Evolutionary conservation across 2,888 invertebrate genomes (phyloP), one percentile per base, ranked within the genome.

Genomic region (Tenthredo livida): DNA sequence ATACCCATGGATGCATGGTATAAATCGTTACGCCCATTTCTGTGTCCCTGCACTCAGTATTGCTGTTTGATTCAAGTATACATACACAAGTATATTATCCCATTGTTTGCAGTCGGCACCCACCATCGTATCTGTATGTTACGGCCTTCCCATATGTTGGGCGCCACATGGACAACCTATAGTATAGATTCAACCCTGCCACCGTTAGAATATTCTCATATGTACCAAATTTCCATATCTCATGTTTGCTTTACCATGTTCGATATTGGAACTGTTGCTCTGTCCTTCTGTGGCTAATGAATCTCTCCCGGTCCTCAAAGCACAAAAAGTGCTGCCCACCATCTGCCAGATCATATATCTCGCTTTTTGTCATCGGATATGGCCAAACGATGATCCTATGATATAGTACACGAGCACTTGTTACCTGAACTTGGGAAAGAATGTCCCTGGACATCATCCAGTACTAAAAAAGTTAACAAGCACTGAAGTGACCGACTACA

Each of bases 51-150:
- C 77, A 50, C 50, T 54, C 77, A 29, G n/a, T 77, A 77, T 25
- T 25, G 77, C 25, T 77, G 77, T 77, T 77, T 77, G 77, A 77
- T 77, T 77, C 54, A 25, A 25, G 37, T 61, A 21, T 80, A 80
- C 80, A 15, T 80, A 80, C 40, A 61, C 61, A 21, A 40, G 80
- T 80, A 80, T 80, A 80, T 80, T 61, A 80, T 80, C 80, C 80
- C 80, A 58, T 80, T 80, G 80, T 80, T 80, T 80, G 61, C 80
- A 37, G 80, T 58, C 61, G 25, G 61, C 40, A 80, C 78, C 80
- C 21, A 40, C 50, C 80, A 61, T 37, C 58, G 21, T 80, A 80
- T 80, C 80, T 61, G 58, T 58, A 40, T 61, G 17, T 80, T 61
- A 80, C 80, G 80, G 61, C 33, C 54, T 61, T 25, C 61, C 80